Percentiles rank a stretch among this genome's conserved stretches.
These are phyloP conservation scores for Biston stratarius DNA, from an alignment of 2,888 invertebrate species.

Conservation along the genomic window DNA sequence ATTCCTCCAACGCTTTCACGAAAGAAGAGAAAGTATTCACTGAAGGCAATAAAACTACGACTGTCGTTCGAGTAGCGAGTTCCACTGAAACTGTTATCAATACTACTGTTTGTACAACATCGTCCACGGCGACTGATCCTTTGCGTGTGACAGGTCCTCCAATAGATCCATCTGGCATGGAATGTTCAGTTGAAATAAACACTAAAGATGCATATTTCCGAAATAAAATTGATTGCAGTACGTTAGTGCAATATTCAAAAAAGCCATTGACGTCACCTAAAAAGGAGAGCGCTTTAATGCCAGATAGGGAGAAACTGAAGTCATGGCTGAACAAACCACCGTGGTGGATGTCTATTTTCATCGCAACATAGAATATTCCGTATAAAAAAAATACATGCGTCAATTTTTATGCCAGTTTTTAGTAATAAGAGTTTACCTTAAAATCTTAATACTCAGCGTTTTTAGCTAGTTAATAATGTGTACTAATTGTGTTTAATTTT, in stretches of 20 bases:
- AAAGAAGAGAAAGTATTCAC: constrained; percentile 4
- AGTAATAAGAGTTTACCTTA: not conserved
- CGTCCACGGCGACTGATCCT: constrained; percentile 63
- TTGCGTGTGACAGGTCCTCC: constrained; percentile 63
- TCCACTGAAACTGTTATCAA: constrained; percentile 20
- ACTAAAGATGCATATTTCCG: constrained; percentile 59
- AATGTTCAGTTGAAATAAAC: constrained; percentile 71
- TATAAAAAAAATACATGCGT: too few relatives aligned
- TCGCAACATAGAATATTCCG: constrained; percentile 68
- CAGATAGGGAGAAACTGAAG: constrained; percentile 66
- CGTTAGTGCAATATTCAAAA: constrained; percentile 67
- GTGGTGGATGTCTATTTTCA: constrained; percentile 78
- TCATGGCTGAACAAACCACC: constrained; percentile 74
- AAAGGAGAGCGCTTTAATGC: constrained; percentile 54
- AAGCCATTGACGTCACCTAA: constrained; percentile 66
- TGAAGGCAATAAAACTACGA: constrained; percentile 29
- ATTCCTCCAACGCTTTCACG: not conserved
- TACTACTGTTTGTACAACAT: constrained; percentile 34
- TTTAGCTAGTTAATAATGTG: too few relatives aligned
- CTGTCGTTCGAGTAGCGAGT: constrained; percentile 12
- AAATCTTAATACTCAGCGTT: not conserved
- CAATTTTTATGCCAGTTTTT: not conserved
- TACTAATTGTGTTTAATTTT: not conserved
- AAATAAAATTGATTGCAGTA: constrained; percentile 67
- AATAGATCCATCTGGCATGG: constrained; percentile 58